Percentiles rank a stretch among this genome's conserved stretches.
These are phyloP conservation scores for Luehdorfia chinensis DNA, from an alignment of 1,140 invertebrate species.

Conservation along the genomic window DNA sequence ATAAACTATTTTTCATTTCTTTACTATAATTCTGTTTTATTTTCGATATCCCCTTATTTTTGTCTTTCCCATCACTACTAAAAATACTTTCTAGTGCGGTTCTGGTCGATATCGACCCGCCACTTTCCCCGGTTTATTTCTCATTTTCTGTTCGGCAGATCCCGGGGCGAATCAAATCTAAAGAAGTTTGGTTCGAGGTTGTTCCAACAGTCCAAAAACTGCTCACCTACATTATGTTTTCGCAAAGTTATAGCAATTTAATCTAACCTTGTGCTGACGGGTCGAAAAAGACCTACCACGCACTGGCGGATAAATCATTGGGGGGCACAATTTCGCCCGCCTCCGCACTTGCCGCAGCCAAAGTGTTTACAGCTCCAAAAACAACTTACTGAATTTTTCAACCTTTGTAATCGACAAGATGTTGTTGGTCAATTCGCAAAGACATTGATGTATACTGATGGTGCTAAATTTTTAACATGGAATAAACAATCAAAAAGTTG, in stretches of 20 bases:
- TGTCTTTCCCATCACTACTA: slow-evolving; percentile 27
- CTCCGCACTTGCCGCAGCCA: slow-evolving; percentile 8
- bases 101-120: slow-evolving; percentile 21
- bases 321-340: slow-evolving; percentile 18
- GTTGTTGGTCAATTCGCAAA: no score
- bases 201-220: slow-evolving; percentile 24
- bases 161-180: slow-evolving; percentile 23
- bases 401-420: no score
- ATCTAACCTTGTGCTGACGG: slow-evolving; percentile 20
- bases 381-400: no score
- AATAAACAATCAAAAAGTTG: no score
- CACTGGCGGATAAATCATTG: slow-evolving; percentile 22
- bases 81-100: slow-evolving; percentile 27
- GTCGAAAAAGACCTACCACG: slow-evolving; percentile 21
- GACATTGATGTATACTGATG: no score
- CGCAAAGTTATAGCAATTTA: slow-evolving; percentile 22
- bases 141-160: slow-evolving; percentile 26
- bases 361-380: no score
- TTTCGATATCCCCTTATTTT: slow-evolving; percentile 24
- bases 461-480: no score
- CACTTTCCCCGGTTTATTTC: slow-evolving; percentile 22
- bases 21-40: slow-evolving; percentile 20
- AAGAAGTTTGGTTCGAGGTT: slow-evolving; percentile 21
- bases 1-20: slow-evolving; percentile 15
- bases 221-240: slow-evolving; percentile 18